Evolutionary conservation across 2,113 vertebrate genomes (phyloP), one percentile per base, ranked within the genome.

Genomic region (Pachyramphus minor): DNA sequence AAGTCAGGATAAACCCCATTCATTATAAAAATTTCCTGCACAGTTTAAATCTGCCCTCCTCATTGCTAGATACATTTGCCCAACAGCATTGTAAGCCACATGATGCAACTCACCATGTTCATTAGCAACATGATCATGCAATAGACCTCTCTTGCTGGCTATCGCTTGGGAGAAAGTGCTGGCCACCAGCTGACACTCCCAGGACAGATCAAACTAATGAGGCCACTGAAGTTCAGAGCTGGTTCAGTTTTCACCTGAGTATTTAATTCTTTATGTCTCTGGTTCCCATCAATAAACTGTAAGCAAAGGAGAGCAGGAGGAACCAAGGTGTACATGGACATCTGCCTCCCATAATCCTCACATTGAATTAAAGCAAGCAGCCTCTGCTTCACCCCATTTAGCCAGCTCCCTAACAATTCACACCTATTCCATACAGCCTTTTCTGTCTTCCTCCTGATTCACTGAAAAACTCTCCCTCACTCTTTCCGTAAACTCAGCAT

Each of bases 181-280:
- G 66, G 58, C 50, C 84, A 82, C 75, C 63, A 73, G 45, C 47
- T 91, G 66, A 76, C 21, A 55, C 41, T 91, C 69, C 86, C 50
- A 73, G 63, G 58, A 75, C 71, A 84, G 56, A 95, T 76, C 62
- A 88, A 47, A 80, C 15, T 80, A 86, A 87, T 72, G 37, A 94
- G 77, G 60, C 82, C 90, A 84, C 53, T 76, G 68, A 80, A 69
- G 55, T 96, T 96, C 86, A 93, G 53, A 87, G 53, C 35, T 90
- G n/a, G 71, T 74, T 95, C 58, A 27, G 1, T 90, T 95, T 94
- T 58, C 75, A 90, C 86, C 84, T 91, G 78, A 37, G 28, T 79
- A 84, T 93, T 95, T 94, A 95, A 88, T 95, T 95, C 41, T 86
- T 90, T 42, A 23, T 1, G 9, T 50, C 3, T 1, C 86, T 88